Evolutionary conservation across 2,113 vertebrate genomes (phyloP), one percentile per base, ranked within the genome.

Genomic region (Raja brachyura): DNA sequence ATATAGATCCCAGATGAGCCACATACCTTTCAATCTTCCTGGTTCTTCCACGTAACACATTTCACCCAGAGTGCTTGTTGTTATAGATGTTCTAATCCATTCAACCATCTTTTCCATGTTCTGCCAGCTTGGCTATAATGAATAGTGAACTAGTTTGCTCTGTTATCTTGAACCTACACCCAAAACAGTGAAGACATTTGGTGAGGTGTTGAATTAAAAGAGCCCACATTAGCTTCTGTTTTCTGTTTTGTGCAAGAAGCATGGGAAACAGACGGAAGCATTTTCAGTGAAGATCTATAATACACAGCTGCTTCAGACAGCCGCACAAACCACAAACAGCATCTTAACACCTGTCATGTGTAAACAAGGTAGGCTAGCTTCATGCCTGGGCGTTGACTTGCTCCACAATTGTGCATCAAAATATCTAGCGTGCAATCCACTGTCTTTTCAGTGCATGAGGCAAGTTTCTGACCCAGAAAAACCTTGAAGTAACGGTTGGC

Each of bases 301-400:
- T n/a, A 88, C 18, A 54, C 39, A 16, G 22, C 31, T 92, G 68
- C 66, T 68, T 92, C 90, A 92, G 66, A 92, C 66, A 5, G 20
- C 90, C 63, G 48, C 90, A 92, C 54, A 48, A 73, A 92, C 90
- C 90, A 74, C 90, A 92, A 92, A 73, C 68, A 92, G 68, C 90
- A 90, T 70, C 66, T 48, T 31, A 18, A 70, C 88, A 92, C 90
- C 90, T 92, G 90, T 68, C 48, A 22, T 73, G 0, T 39, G 63
- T 74, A 92, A 92, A 92, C 90, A 92, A 92, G 48, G 90, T 63
- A 73, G 66, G 68, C 68, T 92, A 10, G 20, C 33, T 28, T 73
- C n/a, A 25, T 28, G 66, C 68, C 90, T 73, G 68, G 68, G 25
- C 31, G 39, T 63, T 88, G 11, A 88, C 14, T 63, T 88, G 59